A percentile compares a stretch with the other conserved stretches of the same genome.
Conservation (phyloP, 2,113 vertebrate genomes). For the Psittacula cyanocephala region DNA sequence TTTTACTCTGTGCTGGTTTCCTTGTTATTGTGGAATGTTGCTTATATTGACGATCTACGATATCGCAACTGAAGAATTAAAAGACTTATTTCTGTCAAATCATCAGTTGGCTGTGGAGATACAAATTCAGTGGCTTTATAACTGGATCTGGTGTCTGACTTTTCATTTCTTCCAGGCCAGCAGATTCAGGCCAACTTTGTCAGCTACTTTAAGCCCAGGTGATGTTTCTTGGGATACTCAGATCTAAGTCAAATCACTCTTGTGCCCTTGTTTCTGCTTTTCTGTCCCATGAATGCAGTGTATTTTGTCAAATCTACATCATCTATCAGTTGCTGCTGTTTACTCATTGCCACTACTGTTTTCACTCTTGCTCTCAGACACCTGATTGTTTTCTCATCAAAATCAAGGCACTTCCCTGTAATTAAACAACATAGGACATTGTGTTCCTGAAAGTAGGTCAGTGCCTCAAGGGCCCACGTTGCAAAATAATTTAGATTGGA, state of each 20-base stretch:
- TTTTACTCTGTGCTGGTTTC: background rate
- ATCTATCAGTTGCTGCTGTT: background rate
- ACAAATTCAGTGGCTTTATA: background rate
- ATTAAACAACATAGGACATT: background rate
- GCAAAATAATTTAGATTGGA: background rate
- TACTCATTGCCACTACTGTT: background rate
- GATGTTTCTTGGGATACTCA: background rate
- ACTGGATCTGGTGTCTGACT: background rate
- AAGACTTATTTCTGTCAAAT: background rate
- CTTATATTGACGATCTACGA: background rate
- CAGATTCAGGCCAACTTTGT: background rate
- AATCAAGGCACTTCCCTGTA: background rate
- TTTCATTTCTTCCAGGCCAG: background rate
- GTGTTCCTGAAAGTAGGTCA: background rate
- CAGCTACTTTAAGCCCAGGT: background rate
- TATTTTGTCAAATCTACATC: background rate
- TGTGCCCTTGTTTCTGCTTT: background rate
- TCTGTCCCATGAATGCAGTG: background rate
- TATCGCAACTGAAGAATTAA: background rate
- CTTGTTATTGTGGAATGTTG: background rate
- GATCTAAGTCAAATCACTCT: background rate
- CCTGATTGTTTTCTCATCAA: background rate
- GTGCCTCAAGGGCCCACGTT: background rate
- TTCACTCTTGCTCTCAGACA: background rate
- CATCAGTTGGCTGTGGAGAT: background rate